Evolutionary conservation across 2,113 vertebrate species (phyloP).

Genomic region (Notechis scutatus): DNA sequence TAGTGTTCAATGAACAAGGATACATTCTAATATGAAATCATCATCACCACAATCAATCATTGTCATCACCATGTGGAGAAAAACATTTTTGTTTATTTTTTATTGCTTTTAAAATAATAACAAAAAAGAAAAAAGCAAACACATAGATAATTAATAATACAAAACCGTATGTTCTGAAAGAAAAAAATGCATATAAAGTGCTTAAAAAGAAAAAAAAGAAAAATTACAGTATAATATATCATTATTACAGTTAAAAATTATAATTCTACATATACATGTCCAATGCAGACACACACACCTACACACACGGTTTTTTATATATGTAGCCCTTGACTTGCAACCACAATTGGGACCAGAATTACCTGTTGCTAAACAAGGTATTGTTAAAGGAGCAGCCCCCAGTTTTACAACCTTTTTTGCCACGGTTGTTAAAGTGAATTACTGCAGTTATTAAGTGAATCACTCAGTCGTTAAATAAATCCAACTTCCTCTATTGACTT

Average conservation of each 20-base stretch:
- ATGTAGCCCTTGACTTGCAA: not conserved
- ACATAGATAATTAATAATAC: not conserved
- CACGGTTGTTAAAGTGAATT: no score
- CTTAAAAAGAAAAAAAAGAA: not conserved
- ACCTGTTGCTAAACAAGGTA: not conserved
- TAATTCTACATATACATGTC: not conserved
- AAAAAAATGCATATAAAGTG: not conserved
- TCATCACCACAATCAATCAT: not conserved
- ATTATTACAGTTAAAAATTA: not conserved
- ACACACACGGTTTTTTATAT: not conserved
- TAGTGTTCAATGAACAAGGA: not conserved
- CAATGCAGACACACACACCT: not conserved
- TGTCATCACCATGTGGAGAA: not conserved
- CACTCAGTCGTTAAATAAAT: no score
- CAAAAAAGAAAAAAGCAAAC: not conserved
- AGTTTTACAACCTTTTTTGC: no score
- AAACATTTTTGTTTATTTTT: not conserved
- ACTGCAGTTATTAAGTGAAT: no score
- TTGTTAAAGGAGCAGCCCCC: not conserved
- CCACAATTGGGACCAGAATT: not conserved
- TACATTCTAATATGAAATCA: not conserved
- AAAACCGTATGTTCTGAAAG: not conserved
- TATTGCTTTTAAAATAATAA: not conserved
- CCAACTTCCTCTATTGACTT: no score
- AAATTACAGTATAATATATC: not conserved